A percentile compares a stretch with the other conserved stretches of the same genome.
These are phyloP conservation scores for Sturnira hondurensis DNA, from an alignment of 2,113 vertebrate genomes.

Conservation along the genomic window DNA sequence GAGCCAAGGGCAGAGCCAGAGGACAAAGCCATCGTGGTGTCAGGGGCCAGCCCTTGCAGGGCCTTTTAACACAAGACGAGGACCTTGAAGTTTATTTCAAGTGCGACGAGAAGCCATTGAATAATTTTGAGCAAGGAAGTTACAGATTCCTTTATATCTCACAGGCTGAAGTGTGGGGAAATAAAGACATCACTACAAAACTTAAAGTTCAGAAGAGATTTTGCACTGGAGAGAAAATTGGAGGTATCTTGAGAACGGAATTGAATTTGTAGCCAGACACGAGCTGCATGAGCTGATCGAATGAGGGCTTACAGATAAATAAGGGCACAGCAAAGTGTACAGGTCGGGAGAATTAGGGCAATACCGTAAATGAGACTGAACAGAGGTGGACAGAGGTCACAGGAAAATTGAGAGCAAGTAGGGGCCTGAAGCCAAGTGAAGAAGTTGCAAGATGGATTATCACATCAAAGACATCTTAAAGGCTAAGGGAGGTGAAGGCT, in stretches of 20 bases:
- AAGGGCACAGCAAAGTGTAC: too few relatives aligned
- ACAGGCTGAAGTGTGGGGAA: neutral
- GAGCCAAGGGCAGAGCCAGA: neutral
- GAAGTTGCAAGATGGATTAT: neutral
- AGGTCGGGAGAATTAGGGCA: neutral
- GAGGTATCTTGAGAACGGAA: neutral
- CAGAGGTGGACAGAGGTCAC: neutral
- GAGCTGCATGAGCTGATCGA: neutral
- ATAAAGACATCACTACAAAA: neutral
- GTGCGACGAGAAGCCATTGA: neutral
- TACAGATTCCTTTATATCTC: neutral
- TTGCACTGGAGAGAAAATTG: neutral
- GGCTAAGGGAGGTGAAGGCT: neutral
- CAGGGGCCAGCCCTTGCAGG: neutral
- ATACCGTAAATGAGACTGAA: neutral
- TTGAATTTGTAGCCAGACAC: neutral
- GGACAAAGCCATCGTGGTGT: accelerated
- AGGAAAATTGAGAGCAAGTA: neutral
- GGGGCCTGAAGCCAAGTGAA: neutral
- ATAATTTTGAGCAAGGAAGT: neutral
- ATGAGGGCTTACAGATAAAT: neutral
- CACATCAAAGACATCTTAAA: neutral
- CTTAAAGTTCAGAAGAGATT: neutral
- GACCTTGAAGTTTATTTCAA: neutral
- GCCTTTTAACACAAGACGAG: neutral